Evolutionary conservation across 2,113 vertebrate genomes (phyloP).

Genomic region (Bambusicola thoracicus): DNA sequence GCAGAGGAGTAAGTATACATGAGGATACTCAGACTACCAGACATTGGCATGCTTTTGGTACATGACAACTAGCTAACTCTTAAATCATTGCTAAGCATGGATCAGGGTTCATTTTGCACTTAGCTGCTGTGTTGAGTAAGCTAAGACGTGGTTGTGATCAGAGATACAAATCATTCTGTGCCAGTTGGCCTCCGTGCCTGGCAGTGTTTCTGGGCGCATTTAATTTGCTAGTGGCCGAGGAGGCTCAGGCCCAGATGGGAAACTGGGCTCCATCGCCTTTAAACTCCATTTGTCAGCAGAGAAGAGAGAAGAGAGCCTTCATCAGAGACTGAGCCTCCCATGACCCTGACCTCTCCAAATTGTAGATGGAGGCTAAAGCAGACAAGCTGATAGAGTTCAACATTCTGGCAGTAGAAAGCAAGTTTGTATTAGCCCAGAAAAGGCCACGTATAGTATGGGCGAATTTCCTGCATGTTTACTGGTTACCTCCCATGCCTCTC

Average conservation of each 20-base stretch:
- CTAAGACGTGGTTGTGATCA: not conserved
- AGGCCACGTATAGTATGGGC: not conserved
- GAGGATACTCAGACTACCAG: not conserved
- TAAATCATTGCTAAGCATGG: constrained; percentile 44
- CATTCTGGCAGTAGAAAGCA: not conserved
- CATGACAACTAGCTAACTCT: not conserved
- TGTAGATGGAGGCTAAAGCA: not conserved
- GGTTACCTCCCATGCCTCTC: not conserved
- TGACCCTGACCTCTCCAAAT: not conserved
- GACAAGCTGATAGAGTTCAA: not conserved
- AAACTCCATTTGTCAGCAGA: not conserved
- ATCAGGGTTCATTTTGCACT: constrained; percentile 26
- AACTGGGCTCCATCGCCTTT: not conserved
- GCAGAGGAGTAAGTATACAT: rapidly evolving
- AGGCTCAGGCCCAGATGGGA: not conserved
- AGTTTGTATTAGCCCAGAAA: not conserved
- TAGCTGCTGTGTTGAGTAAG: not conserved
- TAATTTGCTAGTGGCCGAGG: not conserved
- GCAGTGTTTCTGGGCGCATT: not conserved
- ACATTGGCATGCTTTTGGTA: not conserved
- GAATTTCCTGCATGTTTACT: not conserved
- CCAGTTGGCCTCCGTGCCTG: not conserved
- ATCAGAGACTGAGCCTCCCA: not conserved
- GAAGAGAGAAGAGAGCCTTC: not conserved
- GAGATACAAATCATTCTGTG: not conserved